Conservation (phyloP, 2,888 invertebrate genomes). For the Lucinisca nassula region DNA sequence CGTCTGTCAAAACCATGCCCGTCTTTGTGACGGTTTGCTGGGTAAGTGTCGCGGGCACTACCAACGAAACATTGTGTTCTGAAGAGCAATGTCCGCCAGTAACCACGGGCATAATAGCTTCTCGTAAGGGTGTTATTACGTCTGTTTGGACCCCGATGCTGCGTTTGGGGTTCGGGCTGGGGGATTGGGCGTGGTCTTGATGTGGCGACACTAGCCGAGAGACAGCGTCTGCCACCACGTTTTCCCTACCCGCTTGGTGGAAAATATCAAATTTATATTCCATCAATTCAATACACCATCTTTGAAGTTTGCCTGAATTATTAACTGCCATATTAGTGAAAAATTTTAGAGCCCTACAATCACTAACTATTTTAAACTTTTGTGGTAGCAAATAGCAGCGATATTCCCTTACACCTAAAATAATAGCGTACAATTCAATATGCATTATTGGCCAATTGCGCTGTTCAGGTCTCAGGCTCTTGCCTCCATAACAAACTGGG, state of each 20-base stretch:
- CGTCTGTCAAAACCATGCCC: too few species aligned
- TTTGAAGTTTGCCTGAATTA: background rate
- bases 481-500: background rate
- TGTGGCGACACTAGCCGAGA: background rate
- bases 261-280: conserved; percentile 6
- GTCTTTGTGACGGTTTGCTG: too few species aligned
- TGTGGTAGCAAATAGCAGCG: background rate
- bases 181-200: background rate
- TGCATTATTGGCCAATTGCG: conserved; percentile 15
- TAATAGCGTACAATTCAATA: conserved; percentile 5
- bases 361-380: background rate
- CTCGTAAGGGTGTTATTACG: too few species aligned
- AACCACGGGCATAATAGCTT: too few species aligned
- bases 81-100: too few species aligned
- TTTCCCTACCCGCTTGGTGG: background rate
- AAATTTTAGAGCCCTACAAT: background rate
- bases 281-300: background rate
- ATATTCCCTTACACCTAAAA: background rate
- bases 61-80: background rate
- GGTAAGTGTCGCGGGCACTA: background rate
- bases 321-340: background rate
- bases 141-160: background rate
- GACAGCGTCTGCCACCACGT: background rate
- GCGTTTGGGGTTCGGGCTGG: background rate
- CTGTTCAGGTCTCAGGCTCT: background rate